Base-by-base conservation (phyloP, 1,140 invertebrate genomes). In the Drosophila lacertosa region DNA sequence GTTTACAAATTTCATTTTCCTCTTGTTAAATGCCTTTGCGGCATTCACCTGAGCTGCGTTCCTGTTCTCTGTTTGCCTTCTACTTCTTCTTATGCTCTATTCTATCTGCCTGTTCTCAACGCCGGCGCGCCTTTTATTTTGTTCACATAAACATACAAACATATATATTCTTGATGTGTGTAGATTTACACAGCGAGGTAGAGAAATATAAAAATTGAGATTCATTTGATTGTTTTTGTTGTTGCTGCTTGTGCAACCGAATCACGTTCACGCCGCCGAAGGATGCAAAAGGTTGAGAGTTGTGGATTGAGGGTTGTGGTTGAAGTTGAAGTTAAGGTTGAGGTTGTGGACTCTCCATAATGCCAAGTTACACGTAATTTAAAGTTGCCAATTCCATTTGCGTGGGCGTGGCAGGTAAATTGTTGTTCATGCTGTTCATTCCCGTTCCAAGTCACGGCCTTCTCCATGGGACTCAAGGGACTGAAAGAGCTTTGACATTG, bases 1-100 rank as follows among this genome's bases (percentile, higher is more conserved):
- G 79, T 83, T 82, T 82, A 83, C 79, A 83, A 82, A 82, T 71
- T 83, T 67, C 73, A 83, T 82, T 83, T 73, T 9, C 37, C 66
- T 81, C 79, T 73, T 37, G 11, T 62, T 54, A 68, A 68, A 68
- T 68, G 39, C 40, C 58, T 63, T 53, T 64, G 59, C 48, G 48
- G 59, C 50, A 48, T 69, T 48, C 66, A 69, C 66, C 59, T 69
- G 59, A 73, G 67, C 70, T 69, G n/a, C 51, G 29, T 16, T 48
- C 48, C 32, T 29, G n/a, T n/a, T n/a, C n/a, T 18, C 47, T 74
- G 48, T 55, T 33, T 69, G 24, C 29, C 26, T 55, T 39, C 33
- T 18, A n/a, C 20, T 60, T 48, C 13, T 47, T 32, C 37, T 39
- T 39, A 40, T 42, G 32, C 53, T 9, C 15, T 16, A 63, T 50